Evolutionary conservation across 2,888 invertebrate species (phyloP).

Genomic region (Globia sparganii): DNA sequence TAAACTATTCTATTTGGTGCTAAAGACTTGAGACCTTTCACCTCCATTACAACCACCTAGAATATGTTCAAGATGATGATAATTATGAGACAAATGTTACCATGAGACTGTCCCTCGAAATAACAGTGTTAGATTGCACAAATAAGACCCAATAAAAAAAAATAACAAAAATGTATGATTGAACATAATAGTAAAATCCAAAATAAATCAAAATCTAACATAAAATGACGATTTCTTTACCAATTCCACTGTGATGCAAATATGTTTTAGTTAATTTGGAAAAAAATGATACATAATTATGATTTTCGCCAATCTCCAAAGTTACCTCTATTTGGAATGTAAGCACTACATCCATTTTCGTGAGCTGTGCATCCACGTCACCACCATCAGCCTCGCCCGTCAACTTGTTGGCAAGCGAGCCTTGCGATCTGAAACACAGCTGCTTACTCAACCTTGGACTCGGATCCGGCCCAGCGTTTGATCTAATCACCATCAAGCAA

Average conservation of each 20-base stretch:
- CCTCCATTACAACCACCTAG: constrained; percentile 99
- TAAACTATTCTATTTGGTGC: constrained; percentile 99
- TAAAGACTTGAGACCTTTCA: constrained; percentile 98
- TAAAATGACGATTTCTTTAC: constrained; percentile 2
- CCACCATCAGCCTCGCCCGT: constrained; percentile 99
- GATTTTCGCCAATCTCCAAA: constrained; percentile 16
- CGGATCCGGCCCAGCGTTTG: constrained; percentile 89
- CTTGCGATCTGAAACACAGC: constrained; percentile 95
- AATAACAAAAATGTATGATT: neutral
- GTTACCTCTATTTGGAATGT: constrained; percentile 98
- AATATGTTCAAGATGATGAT: constrained; percentile 72
- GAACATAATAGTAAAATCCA: neutral
- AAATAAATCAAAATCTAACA: neutral
- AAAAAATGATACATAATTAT: neutral
- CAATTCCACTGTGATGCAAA: constrained; percentile 22
- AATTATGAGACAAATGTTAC: constrained; percentile 33
- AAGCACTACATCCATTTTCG: constrained; percentile 99
- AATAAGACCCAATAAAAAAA: neutral
- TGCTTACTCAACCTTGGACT: constrained; percentile 91
- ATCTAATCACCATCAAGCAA: constrained; percentile 78
- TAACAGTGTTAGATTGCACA: neutral
- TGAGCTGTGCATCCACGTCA: constrained; percentile 98
- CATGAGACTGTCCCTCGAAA: constrained; percentile 7
- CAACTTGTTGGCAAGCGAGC: constrained; percentile 96
- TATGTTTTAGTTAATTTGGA: neutral